Conservation (phyloP, 2,113 vertebrate genomes). For the Ancistrus triradiatus region DNA sequence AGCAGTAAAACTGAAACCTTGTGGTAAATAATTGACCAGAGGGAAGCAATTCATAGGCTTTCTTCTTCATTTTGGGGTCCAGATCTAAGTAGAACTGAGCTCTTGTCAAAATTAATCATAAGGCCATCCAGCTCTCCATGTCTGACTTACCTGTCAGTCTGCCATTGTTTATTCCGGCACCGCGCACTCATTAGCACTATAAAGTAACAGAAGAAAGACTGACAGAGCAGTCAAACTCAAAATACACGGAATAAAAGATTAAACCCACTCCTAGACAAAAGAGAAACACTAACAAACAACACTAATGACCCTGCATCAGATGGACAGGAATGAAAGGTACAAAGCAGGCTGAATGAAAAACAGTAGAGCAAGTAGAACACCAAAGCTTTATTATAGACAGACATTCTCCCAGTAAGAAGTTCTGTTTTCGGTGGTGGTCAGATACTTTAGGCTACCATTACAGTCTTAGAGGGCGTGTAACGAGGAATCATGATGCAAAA, state of each 20-base stretch:
- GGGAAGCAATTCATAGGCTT: too few relatives aligned
- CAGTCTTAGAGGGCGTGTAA: too few relatives aligned
- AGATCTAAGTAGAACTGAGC: not conserved
- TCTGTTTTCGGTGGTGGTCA: too few relatives aligned
- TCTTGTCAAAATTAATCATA: not conserved
- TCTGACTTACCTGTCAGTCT: slow-evolving; percentile 34
- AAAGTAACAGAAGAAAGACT: slow-evolving; percentile 48
- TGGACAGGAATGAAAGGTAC: slow-evolving; percentile 21
- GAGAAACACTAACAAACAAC: not conserved
- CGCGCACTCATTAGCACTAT: slow-evolving; percentile 49
- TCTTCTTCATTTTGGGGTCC: too few relatives aligned
- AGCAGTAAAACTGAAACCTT: too few relatives aligned
- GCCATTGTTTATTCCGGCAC: slow-evolving; percentile 11
- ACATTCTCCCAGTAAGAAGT: slow-evolving; percentile 20
- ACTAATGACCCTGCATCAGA: slow-evolving; percentile 24
- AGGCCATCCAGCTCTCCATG: not conserved
- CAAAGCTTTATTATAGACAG: slow-evolving; percentile 52
- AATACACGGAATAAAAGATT: slow-evolving; percentile 25
- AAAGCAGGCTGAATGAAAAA: slow-evolving; percentile 14
- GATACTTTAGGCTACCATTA: too few relatives aligned
- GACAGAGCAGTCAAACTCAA: slow-evolving; percentile 26
- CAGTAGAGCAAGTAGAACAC: slow-evolving; percentile 47
- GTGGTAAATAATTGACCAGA: too few relatives aligned
- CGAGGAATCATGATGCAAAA: too few relatives aligned
- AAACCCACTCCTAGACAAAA: slow-evolving; percentile 7